Conservation (phyloP, 2,113 vertebrate species). For the Physeter macrocephalus region DNA sequence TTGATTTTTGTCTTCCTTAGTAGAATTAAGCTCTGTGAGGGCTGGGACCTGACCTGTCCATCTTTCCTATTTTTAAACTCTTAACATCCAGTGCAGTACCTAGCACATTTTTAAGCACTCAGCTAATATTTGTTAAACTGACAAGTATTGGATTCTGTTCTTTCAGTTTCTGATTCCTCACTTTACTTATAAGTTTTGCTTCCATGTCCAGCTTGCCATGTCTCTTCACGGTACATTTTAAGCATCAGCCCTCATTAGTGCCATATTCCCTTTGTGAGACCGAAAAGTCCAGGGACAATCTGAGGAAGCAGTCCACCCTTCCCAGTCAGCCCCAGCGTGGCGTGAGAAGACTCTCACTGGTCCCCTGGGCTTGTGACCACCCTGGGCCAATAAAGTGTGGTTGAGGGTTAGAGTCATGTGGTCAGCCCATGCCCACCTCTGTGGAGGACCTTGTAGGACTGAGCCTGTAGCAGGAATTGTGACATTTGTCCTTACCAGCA, state of each 20-base stretch:
- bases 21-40: not conserved
- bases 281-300: not conserved
- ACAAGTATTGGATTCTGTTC: not conserved
- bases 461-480: not conserved
- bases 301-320: not conserved
- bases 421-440: not conserved
- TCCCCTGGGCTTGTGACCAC: not conserved
- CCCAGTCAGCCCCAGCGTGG: not conserved
- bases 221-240: not conserved
- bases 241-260: not conserved
- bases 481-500: not conserved
- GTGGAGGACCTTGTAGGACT: fast-evolving
- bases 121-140: not conserved
- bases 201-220: not conserved
- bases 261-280: not conserved
- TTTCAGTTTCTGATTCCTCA: not conserved
- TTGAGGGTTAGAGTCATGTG: not conserved
- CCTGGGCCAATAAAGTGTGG: not conserved
- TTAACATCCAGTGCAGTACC: not conserved
- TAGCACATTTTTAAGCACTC: not conserved
- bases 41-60: no score
- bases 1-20: not conserved
- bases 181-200: not conserved
- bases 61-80: not conserved
- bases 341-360: not conserved